Evolutionary conservation across 2,888 invertebrate genomes (phyloP).

Genomic region (Zelleria hepariella): DNA sequence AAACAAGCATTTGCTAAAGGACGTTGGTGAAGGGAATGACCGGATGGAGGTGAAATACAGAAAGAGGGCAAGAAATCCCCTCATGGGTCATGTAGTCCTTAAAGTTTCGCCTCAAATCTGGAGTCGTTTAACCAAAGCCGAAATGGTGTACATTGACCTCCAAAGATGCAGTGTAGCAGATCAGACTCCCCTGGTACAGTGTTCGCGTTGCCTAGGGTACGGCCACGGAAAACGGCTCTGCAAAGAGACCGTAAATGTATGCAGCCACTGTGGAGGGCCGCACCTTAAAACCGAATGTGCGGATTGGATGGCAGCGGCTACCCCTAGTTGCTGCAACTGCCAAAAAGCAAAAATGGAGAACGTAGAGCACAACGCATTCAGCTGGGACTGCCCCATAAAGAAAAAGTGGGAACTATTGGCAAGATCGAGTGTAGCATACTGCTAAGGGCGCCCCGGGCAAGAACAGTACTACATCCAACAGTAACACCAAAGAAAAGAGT

Average conservation of each 20-base stretch:
- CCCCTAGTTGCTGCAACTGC: constrained; percentile 3
- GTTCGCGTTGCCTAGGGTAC: constrained; percentile 1
- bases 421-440: neutral
- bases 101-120: no score
- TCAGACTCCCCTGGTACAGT: no score
- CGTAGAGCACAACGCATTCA: constrained; percentile 2
- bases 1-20: neutral
- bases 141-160: no score
- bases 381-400: neutral
- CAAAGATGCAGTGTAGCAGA: no score
- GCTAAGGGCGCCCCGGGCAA: constrained; percentile 1
- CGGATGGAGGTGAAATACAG: neutral
- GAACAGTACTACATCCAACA: neutral
- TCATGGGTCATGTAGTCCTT: neutral
- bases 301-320: neutral
- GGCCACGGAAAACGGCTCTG: constrained; percentile 5
- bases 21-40: neutral
- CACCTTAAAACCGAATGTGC: neutral
- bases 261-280: constrained; percentile 6
- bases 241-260: neutral
- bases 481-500: no score
- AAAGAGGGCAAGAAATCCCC: constrained; percentile 5
- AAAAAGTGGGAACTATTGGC: neutral
- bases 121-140: no score
- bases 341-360: neutral